phyloP scores from a whole-genome alignment of 2,888 invertebrate genomes.

The Cacoxenus indagator region DNA sequence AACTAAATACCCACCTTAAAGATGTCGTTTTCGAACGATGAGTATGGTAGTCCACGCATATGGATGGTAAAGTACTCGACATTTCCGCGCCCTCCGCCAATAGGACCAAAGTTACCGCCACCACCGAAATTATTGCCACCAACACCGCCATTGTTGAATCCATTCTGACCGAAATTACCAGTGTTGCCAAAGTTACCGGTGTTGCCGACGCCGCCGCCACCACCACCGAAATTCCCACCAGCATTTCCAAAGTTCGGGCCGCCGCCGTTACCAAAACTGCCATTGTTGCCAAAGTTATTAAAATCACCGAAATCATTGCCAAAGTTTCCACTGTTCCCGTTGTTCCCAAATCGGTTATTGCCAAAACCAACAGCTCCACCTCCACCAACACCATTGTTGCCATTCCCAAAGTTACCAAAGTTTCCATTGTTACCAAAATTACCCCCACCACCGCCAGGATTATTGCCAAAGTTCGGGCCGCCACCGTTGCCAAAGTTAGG shows the following conservation, averaged over 20 bases:
- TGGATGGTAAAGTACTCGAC: conserved; percentile 64
- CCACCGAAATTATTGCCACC: conserved; percentile 27
- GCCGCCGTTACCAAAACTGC: conserved; percentile 43
- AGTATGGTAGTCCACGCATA: conserved; percentile 70
- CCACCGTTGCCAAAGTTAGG: conserved; percentile 43
- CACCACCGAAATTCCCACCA: conserved; percentile 27
- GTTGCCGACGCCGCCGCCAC: conserved; percentile 39
- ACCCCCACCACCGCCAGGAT: conserved; percentile 40
- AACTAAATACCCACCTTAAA: conserved; percentile 60
- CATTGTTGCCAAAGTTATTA: conserved; percentile 65
- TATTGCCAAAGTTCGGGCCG: conserved; percentile 28
- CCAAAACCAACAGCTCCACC: conserved; percentile 45
- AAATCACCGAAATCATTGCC: conserved; percentile 59
- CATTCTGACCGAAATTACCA: conserved; percentile 30
- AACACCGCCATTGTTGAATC: conserved; percentile 38
- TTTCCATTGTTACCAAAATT: conserved; percentile 47
- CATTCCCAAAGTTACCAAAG: conserved; percentile 39
- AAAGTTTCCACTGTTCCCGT: conserved; percentile 48
- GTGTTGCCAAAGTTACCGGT: conserved; percentile 53
- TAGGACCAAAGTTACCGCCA: conserved; percentile 51
- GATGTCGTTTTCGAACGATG: conserved; percentile 69
- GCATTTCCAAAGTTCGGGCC: conserved; percentile 26
- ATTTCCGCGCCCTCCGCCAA: conserved; percentile 59
- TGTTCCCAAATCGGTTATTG: conserved; percentile 50
- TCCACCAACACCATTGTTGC: conserved; percentile 27